Conservation (phyloP, 1,140 invertebrate species). For the Epicauta chinensis region DNA sequence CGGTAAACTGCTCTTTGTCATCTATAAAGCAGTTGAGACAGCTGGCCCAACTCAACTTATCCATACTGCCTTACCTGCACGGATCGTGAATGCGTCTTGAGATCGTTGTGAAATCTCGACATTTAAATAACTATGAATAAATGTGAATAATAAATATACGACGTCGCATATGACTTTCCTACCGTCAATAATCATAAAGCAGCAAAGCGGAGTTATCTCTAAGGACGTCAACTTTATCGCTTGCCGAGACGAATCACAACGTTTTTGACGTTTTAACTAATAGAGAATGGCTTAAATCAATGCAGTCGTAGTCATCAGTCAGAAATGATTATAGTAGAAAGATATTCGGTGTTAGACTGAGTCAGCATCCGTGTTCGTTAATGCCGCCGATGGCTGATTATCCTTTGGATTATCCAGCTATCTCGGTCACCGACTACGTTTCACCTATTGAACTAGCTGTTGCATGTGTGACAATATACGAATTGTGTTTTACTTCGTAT, state of each 20-base stretch:
- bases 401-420: not conserved
- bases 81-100: constrained; percentile 8
- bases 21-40: constrained; percentile 34
- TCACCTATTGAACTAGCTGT: constrained; percentile 6
- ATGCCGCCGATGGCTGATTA: constrained; percentile 24
- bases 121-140: constrained; percentile 30
- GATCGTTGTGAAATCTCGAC: constrained; percentile 15
- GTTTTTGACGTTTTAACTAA: constrained; percentile 16
- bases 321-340: constrained; percentile 27
- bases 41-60: constrained; percentile 28
- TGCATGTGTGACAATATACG: not conserved
- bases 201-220: constrained; percentile 1
- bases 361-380: constrained; percentile 28
- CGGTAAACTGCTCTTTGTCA: constrained; percentile 31
- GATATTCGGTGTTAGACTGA: constrained; percentile 28
- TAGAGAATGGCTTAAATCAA: constrained; percentile 32
- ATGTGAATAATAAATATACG: constrained; percentile 25
- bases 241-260: constrained; percentile 8
- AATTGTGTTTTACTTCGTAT: not conserved
- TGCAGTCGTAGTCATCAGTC: constrained; percentile 32
- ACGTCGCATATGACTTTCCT: constrained; percentile 8
- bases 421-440: not conserved
- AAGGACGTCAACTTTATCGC: constrained; percentile 11
- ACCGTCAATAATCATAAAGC: constrained; percentile 6
- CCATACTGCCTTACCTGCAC: constrained; percentile 21